Evolutionary conservation across 2,888 invertebrate genomes (phyloP).

Genomic region (Ormyrus thymus): DNA sequence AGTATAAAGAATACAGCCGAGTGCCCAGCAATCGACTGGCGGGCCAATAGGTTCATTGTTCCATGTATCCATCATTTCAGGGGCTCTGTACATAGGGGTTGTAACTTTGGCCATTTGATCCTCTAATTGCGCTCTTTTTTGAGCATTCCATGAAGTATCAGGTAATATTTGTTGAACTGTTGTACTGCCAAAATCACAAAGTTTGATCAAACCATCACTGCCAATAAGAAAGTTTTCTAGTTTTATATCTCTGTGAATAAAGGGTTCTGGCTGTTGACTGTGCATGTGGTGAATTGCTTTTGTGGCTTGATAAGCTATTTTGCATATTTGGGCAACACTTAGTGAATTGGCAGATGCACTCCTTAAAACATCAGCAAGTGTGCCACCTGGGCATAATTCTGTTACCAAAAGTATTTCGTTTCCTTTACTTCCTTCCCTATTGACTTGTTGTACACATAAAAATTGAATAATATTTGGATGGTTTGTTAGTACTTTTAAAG

Average conservation of each 20-base stretch:
- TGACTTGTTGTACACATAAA: slow-evolving; percentile 82
- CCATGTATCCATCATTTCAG: slow-evolving; percentile 99
- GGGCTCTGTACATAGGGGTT: slow-evolving; percentile 97
- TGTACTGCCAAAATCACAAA: slow-evolving; percentile 98
- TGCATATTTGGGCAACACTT: slow-evolving; percentile 83
- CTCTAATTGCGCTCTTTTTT: slow-evolving; percentile 92
- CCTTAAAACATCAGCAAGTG: slow-evolving; percentile 69
- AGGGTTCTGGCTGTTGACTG: slow-evolving; percentile 87
- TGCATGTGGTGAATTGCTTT: slow-evolving; percentile 96
- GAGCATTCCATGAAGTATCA: slow-evolving; percentile 93
- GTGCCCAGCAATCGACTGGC: slow-evolving; percentile 95
- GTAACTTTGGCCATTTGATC: slow-evolving; percentile 91
- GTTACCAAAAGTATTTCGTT: slow-evolving; percentile 92
- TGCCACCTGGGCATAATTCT: slow-evolving; percentile 90
- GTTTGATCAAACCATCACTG: slow-evolving; percentile 88
- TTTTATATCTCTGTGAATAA: slow-evolving; percentile 97
- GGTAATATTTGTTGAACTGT: slow-evolving; percentile 89
- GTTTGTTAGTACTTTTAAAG: slow-evolving; percentile 91
- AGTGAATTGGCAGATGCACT: slow-evolving; percentile 74
- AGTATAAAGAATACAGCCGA: slow-evolving; percentile 95
- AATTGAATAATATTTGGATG: slow-evolving; percentile 95
- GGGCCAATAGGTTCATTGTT: slow-evolving; percentile 94
- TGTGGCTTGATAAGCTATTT: slow-evolving; percentile 93
- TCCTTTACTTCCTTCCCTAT: slow-evolving; percentile 67
- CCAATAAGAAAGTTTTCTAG: slow-evolving; percentile 95